Conservation (phyloP, 2,888 invertebrate genomes). For the Marronus borbonicus region DNA sequence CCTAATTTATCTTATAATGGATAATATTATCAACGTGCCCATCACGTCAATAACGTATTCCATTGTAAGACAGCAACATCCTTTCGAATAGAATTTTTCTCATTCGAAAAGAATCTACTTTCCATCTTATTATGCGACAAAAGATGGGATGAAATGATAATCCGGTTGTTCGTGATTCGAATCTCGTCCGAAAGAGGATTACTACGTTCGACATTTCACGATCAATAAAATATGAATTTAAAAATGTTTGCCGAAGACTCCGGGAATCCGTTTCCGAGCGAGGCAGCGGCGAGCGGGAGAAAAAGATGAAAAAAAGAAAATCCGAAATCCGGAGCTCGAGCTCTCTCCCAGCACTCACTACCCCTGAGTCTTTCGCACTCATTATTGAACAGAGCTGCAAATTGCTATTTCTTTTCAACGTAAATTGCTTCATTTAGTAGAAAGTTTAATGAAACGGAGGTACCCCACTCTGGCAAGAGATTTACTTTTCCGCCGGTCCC, state of each 20-base stretch:
- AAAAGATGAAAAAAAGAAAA: slow-evolving; percentile 39
- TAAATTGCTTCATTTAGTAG: slow-evolving; percentile 65
- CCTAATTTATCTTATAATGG: neutral
- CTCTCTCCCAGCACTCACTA: slow-evolving; percentile 34
- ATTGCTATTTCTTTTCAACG: slow-evolving; percentile 64
- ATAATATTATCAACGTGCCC: neutral
- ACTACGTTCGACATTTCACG: slow-evolving; percentile 45
- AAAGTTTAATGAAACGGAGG: slow-evolving; percentile 59
- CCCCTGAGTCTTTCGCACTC: slow-evolving; percentile 54
- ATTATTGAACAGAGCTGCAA: slow-evolving; percentile 62
- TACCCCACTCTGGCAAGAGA: slow-evolving; percentile 55
- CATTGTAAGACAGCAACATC: slow-evolving; percentile 7
- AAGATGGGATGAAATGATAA: slow-evolving; percentile 38
- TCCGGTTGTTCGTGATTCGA: slow-evolving; percentile 42
- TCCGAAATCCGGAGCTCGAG: slow-evolving; percentile 42
- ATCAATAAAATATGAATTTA: slow-evolving; percentile 48
- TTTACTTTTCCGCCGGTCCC: slow-evolving; percentile 56
- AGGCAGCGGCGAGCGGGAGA: slow-evolving; percentile 16
- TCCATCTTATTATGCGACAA: slow-evolving; percentile 13
- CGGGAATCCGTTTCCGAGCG: slow-evolving; percentile 42
- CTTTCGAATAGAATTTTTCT: slow-evolving; percentile 20
- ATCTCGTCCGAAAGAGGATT: slow-evolving; percentile 42
- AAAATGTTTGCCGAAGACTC: slow-evolving; percentile 46
- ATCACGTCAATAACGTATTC: neutral
- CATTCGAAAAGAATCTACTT: slow-evolving; percentile 24